These are phyloP conservation scores for Myrmecophaga tridactyla DNA, from an alignment of 2,113 vertebrate species.

Conservation along the genomic window DNA sequence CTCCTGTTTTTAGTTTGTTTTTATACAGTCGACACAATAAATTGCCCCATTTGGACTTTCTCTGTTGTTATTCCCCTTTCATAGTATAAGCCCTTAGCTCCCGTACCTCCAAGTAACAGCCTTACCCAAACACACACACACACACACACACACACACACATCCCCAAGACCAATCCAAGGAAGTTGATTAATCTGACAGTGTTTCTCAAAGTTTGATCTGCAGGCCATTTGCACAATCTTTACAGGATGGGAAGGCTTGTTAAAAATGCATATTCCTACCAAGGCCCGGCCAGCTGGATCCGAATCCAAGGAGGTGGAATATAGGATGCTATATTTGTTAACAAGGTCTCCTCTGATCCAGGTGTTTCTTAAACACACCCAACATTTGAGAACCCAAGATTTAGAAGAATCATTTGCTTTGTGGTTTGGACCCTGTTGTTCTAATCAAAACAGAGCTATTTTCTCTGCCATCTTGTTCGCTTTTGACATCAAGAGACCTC, in stretches of 20 bases:
- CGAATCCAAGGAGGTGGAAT: neutral
- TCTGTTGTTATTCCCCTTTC: neutral
- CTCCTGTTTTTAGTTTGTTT: constrained; percentile 10
- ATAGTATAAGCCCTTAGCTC: neutral
- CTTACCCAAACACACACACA: neutral
- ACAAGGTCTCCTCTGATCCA: neutral
- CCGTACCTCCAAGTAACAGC: neutral
- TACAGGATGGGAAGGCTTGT: neutral
- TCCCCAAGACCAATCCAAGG: neutral
- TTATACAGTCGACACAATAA: neutral
- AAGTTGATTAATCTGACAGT: neutral
- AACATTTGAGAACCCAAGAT: neutral
- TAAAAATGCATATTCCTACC: neutral
- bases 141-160: neutral
- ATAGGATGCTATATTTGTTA: neutral
- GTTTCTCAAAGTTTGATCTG: neutral
- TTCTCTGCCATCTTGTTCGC: neutral
- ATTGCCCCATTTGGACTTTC: neutral
- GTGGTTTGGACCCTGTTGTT: neutral
- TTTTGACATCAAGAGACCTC: neutral
- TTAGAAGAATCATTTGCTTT: neutral
- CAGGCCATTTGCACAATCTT: neutral
- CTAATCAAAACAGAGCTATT: neutral
- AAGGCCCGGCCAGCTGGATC: neutral
- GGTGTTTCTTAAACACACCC: neutral